Evolutionary conservation across 2,888 invertebrate genomes (phyloP), one percentile per base, ranked within the genome.

Genomic region (Sesia bembeciformis): DNA sequence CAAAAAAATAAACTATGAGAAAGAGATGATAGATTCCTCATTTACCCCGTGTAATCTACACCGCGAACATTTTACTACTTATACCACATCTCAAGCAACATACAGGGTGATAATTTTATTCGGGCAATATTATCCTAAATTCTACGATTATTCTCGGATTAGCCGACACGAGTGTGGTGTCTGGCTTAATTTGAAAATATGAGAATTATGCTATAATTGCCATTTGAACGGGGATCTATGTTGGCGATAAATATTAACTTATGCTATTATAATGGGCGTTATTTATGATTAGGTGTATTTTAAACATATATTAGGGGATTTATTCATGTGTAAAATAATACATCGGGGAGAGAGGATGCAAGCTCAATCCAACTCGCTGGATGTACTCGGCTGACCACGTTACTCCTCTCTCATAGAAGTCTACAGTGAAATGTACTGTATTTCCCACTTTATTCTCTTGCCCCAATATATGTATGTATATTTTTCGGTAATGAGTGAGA

Each of bases 141-240:
- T 81, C 74, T 77, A 80, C 77, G 79, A 78, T 84, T 78, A 83
- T 78, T 73, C 75, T 64, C 63, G 79, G 80, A 81, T 84, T 83
- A 79, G 75, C 78, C 73, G 66, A 67, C 74, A 72, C 59, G 62
- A 64, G 69, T 70, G 67, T 62, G 64, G 68, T 69, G 76, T 78
- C 75, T 60, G 66, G 67, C 67, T 77, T 84, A 84, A 87, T 85
- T 75, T 81, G 83, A 79, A 86, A 85, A 85, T 85, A 87, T 86
- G 81, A 68, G 72, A 74, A 74, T 65, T 68, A 72, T 65, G 68
- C 72, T 72, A 78, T 84, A 82, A 84, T 85, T 83, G 77, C 72
- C 70, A 66, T 67, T 67, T 65, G 63, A 66, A 67, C 68, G 70
- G 68, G 72, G 72, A 64, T 70, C 56, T 57, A 56, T 52, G 62